Conservation (phyloP, 2,888 invertebrate genomes). For the Frankliniella intonsa region DNA sequence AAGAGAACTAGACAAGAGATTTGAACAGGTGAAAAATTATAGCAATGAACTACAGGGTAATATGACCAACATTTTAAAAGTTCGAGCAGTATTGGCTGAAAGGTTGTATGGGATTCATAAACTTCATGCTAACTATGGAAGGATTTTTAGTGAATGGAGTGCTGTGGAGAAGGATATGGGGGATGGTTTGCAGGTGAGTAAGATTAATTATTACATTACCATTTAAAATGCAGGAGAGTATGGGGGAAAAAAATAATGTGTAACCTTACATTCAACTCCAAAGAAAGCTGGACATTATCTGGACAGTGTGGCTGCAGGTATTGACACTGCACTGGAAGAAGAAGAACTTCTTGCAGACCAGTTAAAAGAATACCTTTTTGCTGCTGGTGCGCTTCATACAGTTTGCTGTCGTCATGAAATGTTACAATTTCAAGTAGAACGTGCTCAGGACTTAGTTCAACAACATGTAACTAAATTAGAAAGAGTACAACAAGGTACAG, state of each 20-base stretch:
- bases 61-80: conserved; percentile 46
- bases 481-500: conserved; percentile 48
- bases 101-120: conserved; percentile 72
- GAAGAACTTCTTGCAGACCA: conserved; percentile 79
- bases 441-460: conserved; percentile 61
- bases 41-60: conserved; percentile 59
- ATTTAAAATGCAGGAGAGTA: no score
- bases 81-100: conserved; percentile 64
- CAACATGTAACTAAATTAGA: conserved; percentile 50
- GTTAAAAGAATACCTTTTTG: conserved; percentile 76
- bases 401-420: conserved; percentile 70
- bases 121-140: conserved; percentile 74
- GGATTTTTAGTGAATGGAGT: conserved; percentile 81
- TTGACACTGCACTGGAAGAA: conserved; percentile 71
- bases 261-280: conserved; percentile 33
- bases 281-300: conserved; percentile 57
- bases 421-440: conserved; percentile 65
- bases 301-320: conserved; percentile 68
- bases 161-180: conserved; percentile 77
- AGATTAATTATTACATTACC: no score
- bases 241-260: background rate
- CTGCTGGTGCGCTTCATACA: conserved; percentile 66
- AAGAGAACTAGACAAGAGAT: conserved; percentile 66
- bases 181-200: conserved; percentile 62
- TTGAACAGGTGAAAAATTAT: conserved; percentile 71